Evolutionary conservation across 1,140 invertebrate species (phyloP).

Genomic region (Drosophila baimaii): DNA sequence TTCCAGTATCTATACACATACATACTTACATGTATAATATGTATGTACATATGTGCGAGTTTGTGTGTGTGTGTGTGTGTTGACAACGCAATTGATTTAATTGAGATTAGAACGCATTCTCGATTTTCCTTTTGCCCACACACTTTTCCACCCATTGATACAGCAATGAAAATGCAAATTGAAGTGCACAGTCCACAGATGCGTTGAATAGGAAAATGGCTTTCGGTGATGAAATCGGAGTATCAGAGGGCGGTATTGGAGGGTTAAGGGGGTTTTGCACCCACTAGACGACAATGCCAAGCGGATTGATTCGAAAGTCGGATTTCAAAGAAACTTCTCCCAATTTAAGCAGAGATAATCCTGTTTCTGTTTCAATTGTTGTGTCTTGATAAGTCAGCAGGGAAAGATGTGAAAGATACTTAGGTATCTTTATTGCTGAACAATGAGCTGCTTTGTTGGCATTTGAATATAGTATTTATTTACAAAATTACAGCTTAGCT

Average conservation of each 20-base stretch:
- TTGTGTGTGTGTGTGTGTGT: conserved; percentile 14
- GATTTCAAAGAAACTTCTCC: conserved; percentile 4
- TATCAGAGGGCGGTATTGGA: background rate
- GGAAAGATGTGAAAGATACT: background rate
- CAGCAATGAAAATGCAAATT: conserved; percentile 58
- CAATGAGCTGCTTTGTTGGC: too few relatives aligned
- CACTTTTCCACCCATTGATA: conserved; percentile 26
- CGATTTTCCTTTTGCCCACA: conserved; percentile 2
- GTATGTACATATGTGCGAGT: too few relatives aligned
- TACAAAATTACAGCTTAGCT: too few relatives aligned
- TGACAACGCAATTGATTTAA: conserved; percentile 51
- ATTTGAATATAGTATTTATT: too few relatives aligned
- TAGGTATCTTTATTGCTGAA: too few relatives aligned
- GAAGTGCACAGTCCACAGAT: conserved; percentile 53
- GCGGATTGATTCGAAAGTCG: conserved; percentile 22
- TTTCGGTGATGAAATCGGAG: conserved; percentile 24
- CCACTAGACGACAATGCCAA: background rate
- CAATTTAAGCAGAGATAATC: conserved; percentile 18
- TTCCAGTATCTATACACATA: background rate
- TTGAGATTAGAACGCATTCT: conserved; percentile 45
- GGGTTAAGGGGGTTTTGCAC: conserved; percentile 1
- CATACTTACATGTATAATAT: too few relatives aligned
- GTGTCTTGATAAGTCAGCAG: background rate
- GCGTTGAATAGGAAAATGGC: conserved; percentile 20
- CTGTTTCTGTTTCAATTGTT: background rate